Percentiles rank a stretch among this genome's conserved stretches.
Conservation (phyloP, 2,797 vertebrate genomes). For the Galagoides demidoff region DNA sequence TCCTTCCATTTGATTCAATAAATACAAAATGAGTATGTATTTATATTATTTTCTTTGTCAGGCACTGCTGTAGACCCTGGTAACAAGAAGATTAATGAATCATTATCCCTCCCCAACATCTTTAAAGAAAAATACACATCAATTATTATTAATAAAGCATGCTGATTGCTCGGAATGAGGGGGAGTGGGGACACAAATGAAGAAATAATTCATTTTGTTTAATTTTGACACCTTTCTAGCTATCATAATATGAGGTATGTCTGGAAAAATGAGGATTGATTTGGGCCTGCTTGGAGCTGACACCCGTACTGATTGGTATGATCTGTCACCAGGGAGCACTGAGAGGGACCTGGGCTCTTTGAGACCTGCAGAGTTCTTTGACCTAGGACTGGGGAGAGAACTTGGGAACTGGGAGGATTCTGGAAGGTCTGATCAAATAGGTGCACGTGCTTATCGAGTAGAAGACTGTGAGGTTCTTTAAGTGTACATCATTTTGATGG, state of each 20-base stretch:
- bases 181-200: background rate
- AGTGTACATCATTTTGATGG: background rate
- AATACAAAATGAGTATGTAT: background rate
- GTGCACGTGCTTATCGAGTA: background rate
- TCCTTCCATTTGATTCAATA: background rate
- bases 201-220: background rate
- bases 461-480: background rate
- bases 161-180: background rate
- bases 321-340: background rate
- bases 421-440: background rate
- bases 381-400: background rate
- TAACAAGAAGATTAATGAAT: background rate
- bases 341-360: background rate
- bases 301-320: fast-evolving
- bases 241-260: background rate
- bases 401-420: background rate
- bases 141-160: background rate
- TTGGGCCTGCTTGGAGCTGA: background rate
- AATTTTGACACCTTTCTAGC: background rate
- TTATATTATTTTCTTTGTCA: background rate
- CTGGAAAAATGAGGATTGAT: background rate
- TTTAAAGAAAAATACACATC: background rate
- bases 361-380: background rate
- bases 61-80: background rate
- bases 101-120: background rate